Base-by-base conservation (phyloP, 2,797 vertebrate genomes). In the Eidolon dupreanum region DNA sequence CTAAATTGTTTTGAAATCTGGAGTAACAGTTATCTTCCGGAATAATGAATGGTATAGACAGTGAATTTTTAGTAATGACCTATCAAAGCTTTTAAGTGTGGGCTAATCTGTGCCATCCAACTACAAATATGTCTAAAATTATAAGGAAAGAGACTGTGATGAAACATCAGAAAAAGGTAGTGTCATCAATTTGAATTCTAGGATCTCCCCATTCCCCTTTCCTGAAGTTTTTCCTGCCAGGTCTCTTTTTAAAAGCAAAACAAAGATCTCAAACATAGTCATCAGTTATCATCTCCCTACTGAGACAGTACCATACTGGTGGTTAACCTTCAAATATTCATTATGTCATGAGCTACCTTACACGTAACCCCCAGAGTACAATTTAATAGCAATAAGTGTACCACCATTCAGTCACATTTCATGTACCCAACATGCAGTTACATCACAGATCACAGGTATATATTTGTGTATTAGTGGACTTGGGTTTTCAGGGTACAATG, bases 311-410 rank as follows among this genome's bases (percentile, higher is more conserved):
- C 22, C 81, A 57, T 31, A 36, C 36, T 71, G 10, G 22, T 55
- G 16, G 24, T 38, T 59, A 85, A 19, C 83, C 46, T 78, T 83
- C 78, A 90, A 95, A 65, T 94, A 88, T 85, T 96, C 43, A 87
- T 75, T 83, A 51, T 70, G 9, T 81, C 93, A 63, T 51, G 57
- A 83, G 43, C 57, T 51, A 33, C 86, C 53, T 68, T 57, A 57
- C 61, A 31, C 59, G 36, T n/a, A 68, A 26, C 17, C 26, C 20
- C 31, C 53, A 28, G n/a, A 26, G 8, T 70, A 41, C 36, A 88
- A 75, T 92, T 63, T 93, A 74, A 75, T 81, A 77, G 74, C 43
- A 88, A 81, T 43, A 82, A 74, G 12, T 59, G 2, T 16, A 71
- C n/a, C 15, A 22, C 26, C 26, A 31, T 91, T 89, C 49, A 66